Conservation (phyloP, 2,797 vertebrate species). For the Urocyon cinereoargenteus region DNA sequence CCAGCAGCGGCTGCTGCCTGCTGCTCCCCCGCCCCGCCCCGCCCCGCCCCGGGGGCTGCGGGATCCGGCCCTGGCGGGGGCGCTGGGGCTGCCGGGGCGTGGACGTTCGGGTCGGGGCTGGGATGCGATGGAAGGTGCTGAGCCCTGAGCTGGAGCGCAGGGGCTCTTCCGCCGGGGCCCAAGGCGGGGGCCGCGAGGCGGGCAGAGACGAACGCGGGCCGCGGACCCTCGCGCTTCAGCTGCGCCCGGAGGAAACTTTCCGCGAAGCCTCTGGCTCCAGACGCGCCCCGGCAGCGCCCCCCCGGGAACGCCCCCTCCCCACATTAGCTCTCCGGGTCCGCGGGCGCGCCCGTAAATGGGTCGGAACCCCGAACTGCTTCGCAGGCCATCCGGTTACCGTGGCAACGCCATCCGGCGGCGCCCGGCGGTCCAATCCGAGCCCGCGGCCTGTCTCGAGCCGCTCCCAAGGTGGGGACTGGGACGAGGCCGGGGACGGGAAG, state of each 20-base stretch:
- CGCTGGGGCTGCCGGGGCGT: too few species aligned
- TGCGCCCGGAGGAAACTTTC: constrained; percentile 72
- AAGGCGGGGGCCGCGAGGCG: background rate
- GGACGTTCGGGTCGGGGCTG: background rate
- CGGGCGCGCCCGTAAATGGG: constrained; percentile 56
- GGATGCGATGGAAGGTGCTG: background rate
- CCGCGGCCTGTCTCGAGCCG: constrained; percentile 71
- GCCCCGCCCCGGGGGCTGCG: rapidly evolving
- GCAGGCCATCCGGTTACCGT: constrained; percentile 82
- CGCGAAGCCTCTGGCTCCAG: background rate
- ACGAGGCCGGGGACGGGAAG: constrained; percentile 26
- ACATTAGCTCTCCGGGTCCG: background rate
- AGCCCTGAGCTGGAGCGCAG: background rate
- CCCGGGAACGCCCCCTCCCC: background rate
- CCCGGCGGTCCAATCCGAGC: constrained; percentile 79
- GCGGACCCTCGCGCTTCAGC: background rate
- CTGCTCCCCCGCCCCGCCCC: too few species aligned
- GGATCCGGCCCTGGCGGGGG: too few species aligned
- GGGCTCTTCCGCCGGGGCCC: background rate
- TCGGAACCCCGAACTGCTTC: constrained; percentile 79
- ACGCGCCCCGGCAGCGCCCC: background rate
- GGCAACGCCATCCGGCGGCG: constrained; percentile 82
- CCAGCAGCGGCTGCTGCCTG: background rate
- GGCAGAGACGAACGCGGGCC: rapidly evolving
- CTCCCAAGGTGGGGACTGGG: constrained; percentile 70